Conservation (phyloP, 1,140 invertebrate species). For the Tetraneura akinire region DNA sequence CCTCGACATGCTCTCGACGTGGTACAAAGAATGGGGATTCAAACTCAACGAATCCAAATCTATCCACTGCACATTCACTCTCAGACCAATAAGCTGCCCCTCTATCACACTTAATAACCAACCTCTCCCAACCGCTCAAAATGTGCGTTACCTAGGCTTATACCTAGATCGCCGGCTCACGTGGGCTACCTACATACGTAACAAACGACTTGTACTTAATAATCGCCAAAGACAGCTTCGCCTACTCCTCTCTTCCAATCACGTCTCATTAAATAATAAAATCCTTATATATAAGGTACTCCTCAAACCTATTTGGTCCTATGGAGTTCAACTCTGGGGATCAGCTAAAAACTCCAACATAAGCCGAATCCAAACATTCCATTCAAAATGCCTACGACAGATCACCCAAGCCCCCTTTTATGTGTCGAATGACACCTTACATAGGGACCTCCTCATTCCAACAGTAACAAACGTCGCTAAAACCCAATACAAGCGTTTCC, state of each 20-base stretch:
- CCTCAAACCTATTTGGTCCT: neutral
- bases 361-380: too few species aligned
- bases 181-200: neutral
- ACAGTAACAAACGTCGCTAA: neutral
- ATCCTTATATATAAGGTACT: neutral
- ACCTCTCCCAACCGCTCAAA: too few species aligned
- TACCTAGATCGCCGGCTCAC: too few species aligned
- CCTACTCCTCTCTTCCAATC: too few species aligned
- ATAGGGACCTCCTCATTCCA: neutral
- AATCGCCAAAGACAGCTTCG: neutral
- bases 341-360: neutral
- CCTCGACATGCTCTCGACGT: too few species aligned
- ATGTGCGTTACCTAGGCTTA: too few species aligned
- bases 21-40: too few species aligned
- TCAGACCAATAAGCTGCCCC: too few species aligned
- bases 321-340: neutral
- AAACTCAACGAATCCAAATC: too few species aligned
- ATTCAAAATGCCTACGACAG: neutral
- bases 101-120: too few species aligned
- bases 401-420: neutral
- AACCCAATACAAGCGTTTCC: neutral
- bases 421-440: neutral
- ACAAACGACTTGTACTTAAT: conserved; percentile 10
- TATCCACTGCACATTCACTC: too few species aligned
- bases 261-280: neutral